A percentile compares a stretch with the other conserved stretches of the same genome.
Conservation (phyloP, 2,113 vertebrate genomes). For the Anguilla rostrata region DNA sequence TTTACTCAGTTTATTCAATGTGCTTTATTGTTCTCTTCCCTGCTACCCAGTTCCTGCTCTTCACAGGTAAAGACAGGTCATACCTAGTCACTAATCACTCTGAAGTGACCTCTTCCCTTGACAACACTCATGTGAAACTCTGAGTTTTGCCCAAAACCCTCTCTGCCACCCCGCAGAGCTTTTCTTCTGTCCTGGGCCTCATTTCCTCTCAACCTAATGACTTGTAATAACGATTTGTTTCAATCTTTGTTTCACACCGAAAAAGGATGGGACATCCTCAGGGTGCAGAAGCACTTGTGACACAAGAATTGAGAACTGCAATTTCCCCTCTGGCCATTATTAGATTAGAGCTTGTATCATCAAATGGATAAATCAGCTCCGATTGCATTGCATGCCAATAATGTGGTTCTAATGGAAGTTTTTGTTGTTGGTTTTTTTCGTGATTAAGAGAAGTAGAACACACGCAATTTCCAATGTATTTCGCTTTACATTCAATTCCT, state of each 20-base stretch:
- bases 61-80: background rate
- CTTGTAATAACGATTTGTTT: conserved; percentile 47
- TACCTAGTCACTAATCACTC: background rate
- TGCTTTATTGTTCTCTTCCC: background rate
- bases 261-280: conserved; percentile 35
- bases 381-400: conserved; percentile 56
- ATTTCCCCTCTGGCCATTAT: conserved; percentile 65
- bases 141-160: conserved; percentile 5
- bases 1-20: background rate
- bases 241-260: conserved; percentile 24
- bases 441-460: conserved; percentile 40
- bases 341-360: conserved; percentile 67
- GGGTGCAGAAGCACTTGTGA: conserved; percentile 44
- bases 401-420: conserved; percentile 44
- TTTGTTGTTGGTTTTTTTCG: conserved; percentile 40
- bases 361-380: conserved; percentile 58
- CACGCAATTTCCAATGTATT: background rate
- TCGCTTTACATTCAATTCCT: background rate
- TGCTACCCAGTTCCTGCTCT: background rate
- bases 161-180: background rate
- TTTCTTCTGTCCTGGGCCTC: conserved; percentile 2
- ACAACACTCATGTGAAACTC: background rate
- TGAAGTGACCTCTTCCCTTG: background rate
- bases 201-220: conserved; percentile 43
- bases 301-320: conserved; percentile 42